Conservation (phyloP, 1,140 invertebrate genomes). For the Pomacea maculata region DNA sequence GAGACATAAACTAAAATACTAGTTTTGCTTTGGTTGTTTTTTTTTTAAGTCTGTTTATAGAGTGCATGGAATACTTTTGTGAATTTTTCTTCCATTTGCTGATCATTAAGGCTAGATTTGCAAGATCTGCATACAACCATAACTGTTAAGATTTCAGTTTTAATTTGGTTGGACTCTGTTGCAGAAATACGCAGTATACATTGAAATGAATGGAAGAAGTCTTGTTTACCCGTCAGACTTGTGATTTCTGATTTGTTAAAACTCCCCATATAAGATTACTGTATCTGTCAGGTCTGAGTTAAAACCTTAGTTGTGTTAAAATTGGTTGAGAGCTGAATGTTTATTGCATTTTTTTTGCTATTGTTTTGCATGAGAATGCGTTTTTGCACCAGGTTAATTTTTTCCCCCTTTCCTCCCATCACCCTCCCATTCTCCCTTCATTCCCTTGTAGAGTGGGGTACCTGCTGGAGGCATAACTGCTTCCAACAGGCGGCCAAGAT, state of each 20-base stretch:
- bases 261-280: neutral
- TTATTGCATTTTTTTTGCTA: neutral
- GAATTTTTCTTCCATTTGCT: too few relatives aligned
- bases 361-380: neutral
- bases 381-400: neutral
- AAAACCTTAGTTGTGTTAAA: neutral
- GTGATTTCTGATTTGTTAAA: neutral
- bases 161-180: too few relatives aligned
- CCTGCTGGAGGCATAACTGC: neutral
- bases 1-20: too few relatives aligned
- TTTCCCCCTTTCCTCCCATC: neutral
- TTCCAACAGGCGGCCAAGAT: constrained; percentile 11
- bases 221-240: neutral
- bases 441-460: neutral
- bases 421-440: neutral
- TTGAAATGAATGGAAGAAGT: too few relatives aligned
- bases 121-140: too few relatives aligned
- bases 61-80: too few relatives aligned
- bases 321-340: neutral
- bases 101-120: too few relatives aligned
- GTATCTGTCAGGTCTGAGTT: neutral
- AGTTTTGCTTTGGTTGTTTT: too few relatives aligned
- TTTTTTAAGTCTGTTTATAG: too few relatives aligned
- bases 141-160: too few relatives aligned
- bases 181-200: too few relatives aligned